Percentiles rank a stretch among this genome's conserved stretches.
Evolutionary conservation across 2,113 vertebrate species (phyloP).

Genomic region (Asarcornis scutulata): DNA sequence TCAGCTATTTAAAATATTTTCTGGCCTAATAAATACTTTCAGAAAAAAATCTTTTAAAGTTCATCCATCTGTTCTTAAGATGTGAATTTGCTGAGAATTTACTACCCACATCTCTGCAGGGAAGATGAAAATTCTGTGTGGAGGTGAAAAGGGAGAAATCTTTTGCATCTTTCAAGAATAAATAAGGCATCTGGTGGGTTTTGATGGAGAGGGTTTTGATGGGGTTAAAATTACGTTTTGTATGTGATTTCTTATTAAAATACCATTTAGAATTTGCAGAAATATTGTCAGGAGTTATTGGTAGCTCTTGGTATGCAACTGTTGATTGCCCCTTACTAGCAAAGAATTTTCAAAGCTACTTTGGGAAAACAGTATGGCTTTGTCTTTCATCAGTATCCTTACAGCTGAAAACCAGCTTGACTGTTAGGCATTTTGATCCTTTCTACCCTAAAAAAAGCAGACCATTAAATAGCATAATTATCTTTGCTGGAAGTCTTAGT

Average conservation of each 20-base stretch:
- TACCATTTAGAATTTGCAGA: neutral
- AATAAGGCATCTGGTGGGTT: neutral
- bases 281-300: neutral
- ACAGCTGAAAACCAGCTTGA: neutral
- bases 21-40: neutral
- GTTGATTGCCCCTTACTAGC: neutral
- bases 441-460: neutral
- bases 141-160: neutral
- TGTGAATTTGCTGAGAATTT: neutral
- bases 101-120: neutral
- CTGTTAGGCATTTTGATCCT: constrained; percentile 1
- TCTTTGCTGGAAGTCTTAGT: neutral
- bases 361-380: neutral
- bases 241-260: neutral
- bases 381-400: constrained; percentile 5
- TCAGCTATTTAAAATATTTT: neutral
- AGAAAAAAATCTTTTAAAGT: neutral
- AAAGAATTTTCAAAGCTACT: constrained; percentile 24
- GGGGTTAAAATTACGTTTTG: neutral
- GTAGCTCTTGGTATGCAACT: neutral
- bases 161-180: neutral
- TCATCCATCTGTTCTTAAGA: neutral
- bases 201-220: neutral
- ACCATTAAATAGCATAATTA: neutral
- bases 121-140: neutral